Base-by-base conservation (phyloP, 2,113 vertebrate genomes). In the Actenoides lindsayi region DNA sequence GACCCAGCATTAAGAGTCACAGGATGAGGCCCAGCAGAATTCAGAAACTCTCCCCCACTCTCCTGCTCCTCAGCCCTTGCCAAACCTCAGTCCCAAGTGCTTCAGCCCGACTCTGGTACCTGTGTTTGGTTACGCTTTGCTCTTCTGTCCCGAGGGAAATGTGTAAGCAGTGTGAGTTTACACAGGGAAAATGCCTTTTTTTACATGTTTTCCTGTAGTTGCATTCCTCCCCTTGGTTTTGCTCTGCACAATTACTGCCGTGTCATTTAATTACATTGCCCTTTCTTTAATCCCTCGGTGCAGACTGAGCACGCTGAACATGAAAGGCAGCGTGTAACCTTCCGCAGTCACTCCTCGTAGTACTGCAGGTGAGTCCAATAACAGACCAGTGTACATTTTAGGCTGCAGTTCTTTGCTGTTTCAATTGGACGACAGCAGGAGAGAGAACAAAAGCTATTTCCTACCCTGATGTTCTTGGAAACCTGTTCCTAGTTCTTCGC, bases 341-440 rank as follows among this genome's bases (percentile, higher is more conserved):
- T 87, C 95, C 91, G 89, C 96, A 97, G 96, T 84, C 59, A n/a
- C 87, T 97, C 97, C 98, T 96, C 97, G 95, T 96, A 84, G 83
- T 96, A 83, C 97, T 91, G 96, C 88, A 97, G 96, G 97, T 97
- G 89, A 96, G 92, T 10, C 94, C 94, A 97, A 95, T 93, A 96
- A 96, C 92, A 86, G 94, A 71, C 84, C 91, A 80, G 82, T 96
- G 94, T 95, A 96, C 95, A 95, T 96, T 97, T 94, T 73, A 85
- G 87, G 86, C 75, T 94, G 77, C 95, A 97, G 94, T 91, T 94
- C 77, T 93, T 95, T 96, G 64, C 80, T 96, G 94, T 95, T 97
- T 95, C 96, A 97, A 97, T 94, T 93, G 88, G 93, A 92, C 96
- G 95, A 85, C 96, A 98, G 97, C 97, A 96, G 96, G 97, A 84